Evolutionary conservation across 1,140 invertebrate species (phyloP).

Genomic region (Penaeus vannamei): DNA sequence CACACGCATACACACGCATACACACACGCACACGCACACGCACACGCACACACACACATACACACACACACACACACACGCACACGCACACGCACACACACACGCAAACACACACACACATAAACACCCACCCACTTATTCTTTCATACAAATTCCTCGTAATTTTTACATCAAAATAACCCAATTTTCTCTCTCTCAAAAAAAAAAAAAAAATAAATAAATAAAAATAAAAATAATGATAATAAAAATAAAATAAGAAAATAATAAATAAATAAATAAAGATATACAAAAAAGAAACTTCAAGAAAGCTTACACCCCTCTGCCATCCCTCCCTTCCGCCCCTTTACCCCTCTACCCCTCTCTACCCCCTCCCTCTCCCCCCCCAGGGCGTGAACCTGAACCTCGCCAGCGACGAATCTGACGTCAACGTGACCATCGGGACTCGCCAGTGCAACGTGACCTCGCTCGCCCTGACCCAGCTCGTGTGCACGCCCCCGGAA

Average conservation of each 20-base stretch:
- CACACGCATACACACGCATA: slow-evolving; percentile 72
- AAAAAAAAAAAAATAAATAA: too few species aligned
- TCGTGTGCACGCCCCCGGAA: slow-evolving; percentile 92
- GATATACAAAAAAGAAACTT: neutral
- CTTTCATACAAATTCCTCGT: too few species aligned
- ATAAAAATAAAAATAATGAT: too few species aligned
- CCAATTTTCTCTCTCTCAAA: too few species aligned
- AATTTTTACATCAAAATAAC: too few species aligned
- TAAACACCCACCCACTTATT: too few species aligned
- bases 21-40: slow-evolving; percentile 69
- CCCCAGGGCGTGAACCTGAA: slow-evolving; percentile 87
- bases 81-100: too few species aligned
- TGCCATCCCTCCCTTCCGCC: neutral
- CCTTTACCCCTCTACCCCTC: neutral
- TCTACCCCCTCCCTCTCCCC: neutral
- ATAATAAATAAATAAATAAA: neutral
- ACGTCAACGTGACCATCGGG: slow-evolving; percentile 95
- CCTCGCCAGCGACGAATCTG: slow-evolving; percentile 92
- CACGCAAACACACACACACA: too few species aligned
- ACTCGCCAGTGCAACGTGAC: slow-evolving; percentile 91
- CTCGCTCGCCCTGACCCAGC: slow-evolving; percentile 87
- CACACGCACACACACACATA: slow-evolving; percentile 66
- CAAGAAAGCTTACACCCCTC: neutral
- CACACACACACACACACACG: too few species aligned
- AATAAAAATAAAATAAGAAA: too few species aligned